Base-by-base conservation (phyloP, 2,113 vertebrate genomes). In the Sinocyclocheilus anophthalmus region DNA sequence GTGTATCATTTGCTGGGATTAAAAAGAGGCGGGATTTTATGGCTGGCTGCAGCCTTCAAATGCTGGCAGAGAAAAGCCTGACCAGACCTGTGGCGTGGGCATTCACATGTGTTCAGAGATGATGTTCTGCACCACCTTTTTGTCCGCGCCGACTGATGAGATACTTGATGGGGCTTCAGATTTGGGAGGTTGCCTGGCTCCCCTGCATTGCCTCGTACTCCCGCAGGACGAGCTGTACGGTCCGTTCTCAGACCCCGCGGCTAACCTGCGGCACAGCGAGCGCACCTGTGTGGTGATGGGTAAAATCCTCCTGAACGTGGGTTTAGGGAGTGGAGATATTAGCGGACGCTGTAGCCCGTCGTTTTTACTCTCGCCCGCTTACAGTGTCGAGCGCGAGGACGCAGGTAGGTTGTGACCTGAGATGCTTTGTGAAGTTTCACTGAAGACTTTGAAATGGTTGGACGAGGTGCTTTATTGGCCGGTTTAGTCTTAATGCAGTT, bases 111-210 rank as follows among this genome's bases (percentile, higher is more conserved):
- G 1, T 42, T 37, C 48, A 39, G 84, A 63, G 0, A 94, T 93
- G 93, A 95, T 95, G 94, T 95, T 95, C 92, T 95, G 94, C 88
- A 95, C 94, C 89, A 94, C 94, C 67, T 95, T 95, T 86, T 93
- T 94, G 72, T 95, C 95, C 11, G 83, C 92, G 1, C 91, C 94
- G 61, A 93, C 93, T 13, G 94, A 95, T 72, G 95, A 95, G 30
- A 83, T 91, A 7, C 20, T 67, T 2, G 90, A 90, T 24, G 85
- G 84, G 3, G 88, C 90, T 87, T 76, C 48, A 73, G 30, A 75
- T 48, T 85, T 86, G 18, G 92, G 91, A 81, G 94, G 95, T 75
- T 97, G 95, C 88, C 92, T 96, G 83, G 91, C 90, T 1, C 93
- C 94, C 1, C 89, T 96, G 7, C 96, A 94, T 90, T 96, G 95